Percentiles rank a stretch among this genome's conserved stretches.
Evolutionary conservation across 2,888 invertebrate genomes (phyloP).

Genomic region (Campopleginae sp.): DNA sequence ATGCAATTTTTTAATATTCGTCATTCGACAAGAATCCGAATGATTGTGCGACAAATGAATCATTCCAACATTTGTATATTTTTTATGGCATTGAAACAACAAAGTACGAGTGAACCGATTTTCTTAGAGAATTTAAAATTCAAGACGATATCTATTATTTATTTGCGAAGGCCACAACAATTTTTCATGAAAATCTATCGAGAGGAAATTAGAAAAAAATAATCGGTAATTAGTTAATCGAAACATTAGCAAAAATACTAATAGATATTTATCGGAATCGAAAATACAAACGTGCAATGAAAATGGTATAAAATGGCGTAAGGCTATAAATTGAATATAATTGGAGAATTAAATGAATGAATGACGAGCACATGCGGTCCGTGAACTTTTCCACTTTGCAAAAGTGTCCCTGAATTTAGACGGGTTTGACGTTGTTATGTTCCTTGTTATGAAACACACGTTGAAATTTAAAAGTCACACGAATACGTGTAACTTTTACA

Average conservation of each 20-base stretch:
- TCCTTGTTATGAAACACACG: conserved; percentile 60
- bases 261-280: background rate
- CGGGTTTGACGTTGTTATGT: conserved; percentile 37
- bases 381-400: conserved; percentile 46
- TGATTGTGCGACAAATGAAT: background rate
- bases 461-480: conserved; percentile 52
- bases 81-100: background rate
- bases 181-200: background rate
- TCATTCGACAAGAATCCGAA: conserved; percentile 21
- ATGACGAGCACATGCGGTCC: conserved; percentile 25
- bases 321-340: background rate
- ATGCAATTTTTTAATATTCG: background rate
- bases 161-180: background rate
- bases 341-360: conserved; percentile 39
- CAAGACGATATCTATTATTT: background rate
- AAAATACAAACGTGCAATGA: background rate
- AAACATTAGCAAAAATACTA: background rate
- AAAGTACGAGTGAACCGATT: background rate
- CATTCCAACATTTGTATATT: background rate
- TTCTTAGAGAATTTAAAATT: background rate
- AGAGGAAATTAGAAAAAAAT: background rate
- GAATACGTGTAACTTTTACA: conserved; percentile 35
- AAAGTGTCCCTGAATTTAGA: conserved; percentile 48
- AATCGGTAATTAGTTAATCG: background rate
- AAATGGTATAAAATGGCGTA: background rate